Base-by-base conservation (phyloP, 2,888 invertebrate species). In the Leptopterna dolabrata region DNA sequence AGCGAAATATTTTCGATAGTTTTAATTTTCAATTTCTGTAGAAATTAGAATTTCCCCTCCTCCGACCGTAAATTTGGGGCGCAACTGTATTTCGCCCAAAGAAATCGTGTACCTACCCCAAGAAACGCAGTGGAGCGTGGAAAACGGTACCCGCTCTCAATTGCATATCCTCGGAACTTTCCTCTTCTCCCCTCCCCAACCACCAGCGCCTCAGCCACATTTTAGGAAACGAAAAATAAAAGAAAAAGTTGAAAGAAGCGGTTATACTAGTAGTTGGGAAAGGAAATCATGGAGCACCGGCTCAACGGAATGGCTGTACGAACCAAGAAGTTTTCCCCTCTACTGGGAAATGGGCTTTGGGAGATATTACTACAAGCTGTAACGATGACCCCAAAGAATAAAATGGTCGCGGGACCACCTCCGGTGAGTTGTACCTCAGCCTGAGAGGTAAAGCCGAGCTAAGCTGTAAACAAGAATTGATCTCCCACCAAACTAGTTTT, bases 281-380 rank as follows among this genome's bases (percentile, higher is more conserved):
- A 19, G 73, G 73, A 36, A 41, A 63, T 63, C 63, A 63, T 63
- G 63, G 63, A 63, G 63, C 63, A 63, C 63, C 63, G 63, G 63
- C 63, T 63, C 63, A 63, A 19, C 63, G 36, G 73, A 41, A 36
- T 41, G 73, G 73, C 41, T 76, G n/a, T 76, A 76, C 36, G 30
- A 76, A 30, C 73, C 30, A 76, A 16, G 36, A 76, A 7, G 30
- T 76, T 76, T 19, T 19, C 41, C 30, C 73, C 41, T 41, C n/a
- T 41, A 36, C 73, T 16, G 41, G 55, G 41, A 76, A n/a, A 41
- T 76, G 73, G 30, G 36, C 41, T 41, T 76, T 16, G 19, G 73
- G 19, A 76, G 73, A 76, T 76, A 76, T 76, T 76, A 76, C 73
- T 41, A 30, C 73, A 76, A 76, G 36, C 73, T 76, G 73, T 76